A percentile compares a stretch with the other conserved stretches of the same genome.
Evolutionary conservation across 2,888 invertebrate species (phyloP).

Genomic region (Seira sanloemensis): DNA sequence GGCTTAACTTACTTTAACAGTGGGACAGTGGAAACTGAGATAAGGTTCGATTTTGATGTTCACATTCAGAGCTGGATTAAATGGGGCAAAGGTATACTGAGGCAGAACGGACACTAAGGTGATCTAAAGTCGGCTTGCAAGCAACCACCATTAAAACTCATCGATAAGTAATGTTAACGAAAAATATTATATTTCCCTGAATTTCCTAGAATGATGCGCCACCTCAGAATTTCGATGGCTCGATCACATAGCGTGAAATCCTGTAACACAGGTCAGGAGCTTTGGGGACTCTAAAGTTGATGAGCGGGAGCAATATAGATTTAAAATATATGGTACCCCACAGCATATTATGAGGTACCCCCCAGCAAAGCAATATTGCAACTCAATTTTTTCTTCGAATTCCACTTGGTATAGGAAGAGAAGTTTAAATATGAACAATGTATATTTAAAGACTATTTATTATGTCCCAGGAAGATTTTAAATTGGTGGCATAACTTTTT

Average conservation of each 20-base stretch:
- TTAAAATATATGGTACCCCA: too few relatives aligned
- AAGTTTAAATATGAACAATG: too few relatives aligned
- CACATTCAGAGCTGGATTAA: slow-evolving; percentile 29
- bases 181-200: neutral
- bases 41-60: slow-evolving; percentile 13
- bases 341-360: neutral
- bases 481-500: too few relatives aligned
- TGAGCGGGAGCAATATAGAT: too few relatives aligned
- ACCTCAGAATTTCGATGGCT: neutral
- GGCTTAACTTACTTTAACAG: slow-evolving; percentile 19
- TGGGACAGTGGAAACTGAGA: slow-evolving; percentile 24
- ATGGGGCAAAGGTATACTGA: slow-evolving; percentile 40
- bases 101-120: neutral
- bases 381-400: too few relatives aligned
- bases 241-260: neutral
- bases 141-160: neutral
- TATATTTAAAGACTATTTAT: too few relatives aligned
- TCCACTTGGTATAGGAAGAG: neutral
- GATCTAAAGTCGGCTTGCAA: neutral
- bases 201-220: neutral
- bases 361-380: neutral
- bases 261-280: neutral
- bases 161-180: slow-evolving; percentile 17
- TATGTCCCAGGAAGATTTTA: too few relatives aligned
- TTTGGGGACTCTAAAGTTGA: too few relatives aligned